Evolutionary conservation across 2,888 invertebrate species (phyloP), one percentile per base, ranked within the genome.

Genomic region (Xanthorhoe designata): DNA sequence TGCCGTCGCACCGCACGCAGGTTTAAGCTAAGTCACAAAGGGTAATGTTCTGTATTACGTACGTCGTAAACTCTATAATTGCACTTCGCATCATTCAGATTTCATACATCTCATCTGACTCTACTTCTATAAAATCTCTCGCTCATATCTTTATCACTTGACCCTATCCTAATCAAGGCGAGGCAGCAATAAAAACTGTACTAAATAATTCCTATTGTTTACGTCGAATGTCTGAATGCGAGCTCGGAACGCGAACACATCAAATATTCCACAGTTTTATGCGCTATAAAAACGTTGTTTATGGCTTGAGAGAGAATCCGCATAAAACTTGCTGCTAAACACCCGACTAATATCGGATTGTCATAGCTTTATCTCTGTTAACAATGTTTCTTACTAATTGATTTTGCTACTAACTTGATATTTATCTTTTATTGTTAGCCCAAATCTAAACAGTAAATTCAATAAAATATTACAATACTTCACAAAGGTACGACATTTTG

Each of bases 141-240:
- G 49, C 24, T 45, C 15, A 15, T 42, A 29, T 10, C 19, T 54
- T 10, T 50, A 24, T 38, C 24, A 17, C 19, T 50, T 13, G 50
- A 24, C 15, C 59, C 53, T 59, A 66, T 69, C 63, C 65, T 64
- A 71, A 71, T 70, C 71, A 69, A 63, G 58, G 59, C 63, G 38
- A 58, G 32, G 32, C 32, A 32, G 65, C 64, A 60, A 62, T 69
- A 68, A 65, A 66, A 55, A 54, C 19, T 32, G 49, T 55, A 52
- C 59, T 73, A 68, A 73, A 73, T 73, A 62, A 73, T 73, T 70
- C 71, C 18, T 55, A 69, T 69, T 69, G 71, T 69, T 71, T 73
- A 68, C 65, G 38, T 68, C 52, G 19, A 29, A 55, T 38, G 47
- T 49, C 52, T n/a, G 54, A 62, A 66, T 54, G 45, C 52, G 35